Conservation (phyloP, 2,888 invertebrate genomes). For the Iselma pallidipennis region DNA sequence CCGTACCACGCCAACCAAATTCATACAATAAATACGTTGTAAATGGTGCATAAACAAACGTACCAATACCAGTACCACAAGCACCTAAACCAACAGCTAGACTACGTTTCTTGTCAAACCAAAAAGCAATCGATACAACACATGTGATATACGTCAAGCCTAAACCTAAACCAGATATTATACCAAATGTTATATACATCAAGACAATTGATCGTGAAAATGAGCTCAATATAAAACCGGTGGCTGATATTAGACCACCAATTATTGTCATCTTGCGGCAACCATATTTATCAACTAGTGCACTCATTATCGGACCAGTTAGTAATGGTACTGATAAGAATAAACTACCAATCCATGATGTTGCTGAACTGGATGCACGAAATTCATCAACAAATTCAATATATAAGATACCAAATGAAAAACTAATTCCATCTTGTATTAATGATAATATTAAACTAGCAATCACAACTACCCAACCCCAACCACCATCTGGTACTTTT, state of each 20-base stretch:
- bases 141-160: constrained; percentile 87
- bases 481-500: constrained; percentile 78
- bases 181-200: constrained; percentile 84
- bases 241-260: constrained; percentile 71
- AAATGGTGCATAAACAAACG: constrained; percentile 85
- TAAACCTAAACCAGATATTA: constrained; percentile 81
- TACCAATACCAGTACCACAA: constrained; percentile 88
- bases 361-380: constrained; percentile 77
- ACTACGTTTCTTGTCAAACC: constrained; percentile 87
- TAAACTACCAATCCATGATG: constrained; percentile 61
- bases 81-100: constrained; percentile 87
- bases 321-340: constrained; percentile 69
- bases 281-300: constrained; percentile 85
- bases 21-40: constrained; percentile 77
- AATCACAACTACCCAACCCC: constrained; percentile 89
- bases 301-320: constrained; percentile 80
- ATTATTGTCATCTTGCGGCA: constrained; percentile 54
- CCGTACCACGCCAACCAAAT: constrained; percentile 86
- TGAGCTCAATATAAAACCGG: constrained; percentile 78
- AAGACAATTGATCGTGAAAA: constrained; percentile 72
- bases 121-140: constrained; percentile 89
- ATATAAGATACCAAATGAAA: constrained; percentile 89
- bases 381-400: constrained; percentile 82
- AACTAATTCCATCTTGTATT: constrained; percentile 91
- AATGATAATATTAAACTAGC: constrained; percentile 84